These are phyloP conservation scores for Hydrolagus colliei DNA, from an alignment of 2,797 vertebrate genomes.

Conservation along the genomic window DNA sequence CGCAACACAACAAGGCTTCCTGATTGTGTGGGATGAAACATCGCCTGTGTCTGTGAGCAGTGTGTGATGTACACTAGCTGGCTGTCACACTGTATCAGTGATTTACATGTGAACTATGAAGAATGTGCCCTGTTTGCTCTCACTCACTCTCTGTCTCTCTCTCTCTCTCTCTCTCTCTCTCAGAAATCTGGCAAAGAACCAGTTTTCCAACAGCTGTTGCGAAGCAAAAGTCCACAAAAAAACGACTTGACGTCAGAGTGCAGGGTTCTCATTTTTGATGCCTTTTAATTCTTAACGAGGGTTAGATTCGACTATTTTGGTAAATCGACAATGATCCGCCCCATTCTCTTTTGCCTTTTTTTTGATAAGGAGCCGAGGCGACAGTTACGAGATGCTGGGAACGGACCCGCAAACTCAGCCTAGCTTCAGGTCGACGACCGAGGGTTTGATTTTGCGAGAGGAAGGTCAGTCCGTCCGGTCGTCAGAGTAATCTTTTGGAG, in stretches of 20 bases:
- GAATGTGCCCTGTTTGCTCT: constrained; percentile 12
- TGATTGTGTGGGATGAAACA: not conserved
- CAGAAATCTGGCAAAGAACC: not conserved
- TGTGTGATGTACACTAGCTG: not conserved
- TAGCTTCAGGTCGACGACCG: no score
- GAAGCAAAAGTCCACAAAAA: constrained; percentile 6
- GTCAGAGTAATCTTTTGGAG: no score
- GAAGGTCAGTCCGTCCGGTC: no score
- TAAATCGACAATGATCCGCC: no score
- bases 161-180: not conserved
- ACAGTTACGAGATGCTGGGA: no score
- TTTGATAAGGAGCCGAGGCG: no score
- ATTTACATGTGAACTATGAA: constrained; percentile 30
- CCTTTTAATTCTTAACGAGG: no score
- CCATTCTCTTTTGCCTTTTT: no score
- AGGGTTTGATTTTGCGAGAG: no score
- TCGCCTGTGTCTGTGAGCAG: not conserved
- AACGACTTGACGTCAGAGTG: not conserved
- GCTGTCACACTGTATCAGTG: constrained; percentile 13
- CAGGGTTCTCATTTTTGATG: no score
- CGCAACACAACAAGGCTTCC: not conserved
- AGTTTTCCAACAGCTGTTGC: constrained; percentile 11
- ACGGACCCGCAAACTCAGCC: no score
- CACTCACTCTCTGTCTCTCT: not conserved
- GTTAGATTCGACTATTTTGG: no score